Percentiles rank a stretch among this genome's conserved stretches.
Evolutionary conservation across 2,113 vertebrate genomes (phyloP).

Genomic region (Oreochromis aureus): DNA sequence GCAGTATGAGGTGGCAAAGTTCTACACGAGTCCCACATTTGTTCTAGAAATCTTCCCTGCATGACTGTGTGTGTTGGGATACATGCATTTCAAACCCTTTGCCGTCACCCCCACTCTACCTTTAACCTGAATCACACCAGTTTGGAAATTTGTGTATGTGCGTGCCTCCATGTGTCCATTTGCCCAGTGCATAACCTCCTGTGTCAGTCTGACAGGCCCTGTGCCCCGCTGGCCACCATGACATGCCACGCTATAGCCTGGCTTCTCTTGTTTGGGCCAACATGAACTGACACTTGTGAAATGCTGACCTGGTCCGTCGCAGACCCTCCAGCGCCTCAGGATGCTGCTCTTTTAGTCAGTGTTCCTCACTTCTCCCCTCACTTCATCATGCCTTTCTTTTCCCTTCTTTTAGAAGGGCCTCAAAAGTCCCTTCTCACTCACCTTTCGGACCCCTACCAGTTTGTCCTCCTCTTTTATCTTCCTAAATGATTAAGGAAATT

Average conservation of each 20-base stretch:
- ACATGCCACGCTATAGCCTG: constrained; percentile 38
- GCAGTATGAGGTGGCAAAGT: neutral
- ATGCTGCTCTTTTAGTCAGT: constrained; percentile 62
- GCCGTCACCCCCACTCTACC: neutral
- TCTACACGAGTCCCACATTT: neutral
- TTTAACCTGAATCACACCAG: constrained; percentile 25
- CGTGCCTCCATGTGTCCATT: constrained; percentile 13
- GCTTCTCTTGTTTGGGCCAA: constrained; percentile 50
- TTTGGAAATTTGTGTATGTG: neutral
- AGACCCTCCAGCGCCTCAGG: constrained; percentile 46
- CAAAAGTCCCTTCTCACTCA: constrained; percentile 11
- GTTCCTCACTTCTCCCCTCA: neutral
- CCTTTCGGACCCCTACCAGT: neutral
- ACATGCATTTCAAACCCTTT: neutral
- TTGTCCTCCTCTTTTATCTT: neutral
- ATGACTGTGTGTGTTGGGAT: neutral
- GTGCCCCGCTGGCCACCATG: constrained; percentile 46
- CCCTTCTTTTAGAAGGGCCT: neutral
- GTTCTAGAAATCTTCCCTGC: neutral
- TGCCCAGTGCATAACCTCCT: constrained; percentile 51
- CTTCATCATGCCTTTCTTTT: neutral
- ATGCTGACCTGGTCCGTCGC: constrained; percentile 67
- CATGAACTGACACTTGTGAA: constrained; percentile 68
- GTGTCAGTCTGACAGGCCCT: constrained; percentile 60
- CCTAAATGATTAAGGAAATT: constrained; percentile 42